Percentiles rank a stretch among this genome's conserved stretches.
phyloP scores from a whole-genome alignment of 2,113 vertebrate species.

The Callipepla californica region DNA sequence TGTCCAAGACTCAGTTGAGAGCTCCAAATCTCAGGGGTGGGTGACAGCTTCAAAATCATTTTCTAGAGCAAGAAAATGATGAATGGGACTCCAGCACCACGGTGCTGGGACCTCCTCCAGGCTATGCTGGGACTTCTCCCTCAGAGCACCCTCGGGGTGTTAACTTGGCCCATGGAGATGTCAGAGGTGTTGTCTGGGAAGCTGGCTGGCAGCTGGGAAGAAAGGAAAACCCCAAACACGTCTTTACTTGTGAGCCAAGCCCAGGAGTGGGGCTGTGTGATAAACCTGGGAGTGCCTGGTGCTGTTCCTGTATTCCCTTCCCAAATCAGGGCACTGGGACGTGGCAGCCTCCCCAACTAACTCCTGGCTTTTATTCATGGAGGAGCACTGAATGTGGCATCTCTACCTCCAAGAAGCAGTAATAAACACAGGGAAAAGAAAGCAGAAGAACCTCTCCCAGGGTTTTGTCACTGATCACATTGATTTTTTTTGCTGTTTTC shows the following conservation, averaged over 20 bases:
- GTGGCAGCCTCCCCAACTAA: not conserved
- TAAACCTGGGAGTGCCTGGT: not conserved
- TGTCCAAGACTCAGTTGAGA: not conserved
- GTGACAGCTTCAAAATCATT: not conserved
- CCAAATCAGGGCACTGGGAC: fast-evolving
- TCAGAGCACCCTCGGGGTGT: not conserved
- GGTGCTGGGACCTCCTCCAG: not conserved
- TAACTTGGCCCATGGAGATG: not conserved
- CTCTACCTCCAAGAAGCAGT: not conserved
- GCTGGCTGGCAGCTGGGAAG: not conserved
- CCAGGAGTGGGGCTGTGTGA: not conserved
- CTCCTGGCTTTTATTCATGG: not conserved
- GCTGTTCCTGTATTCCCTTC: not conserved
- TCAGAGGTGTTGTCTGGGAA: not conserved
- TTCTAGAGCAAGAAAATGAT: not conserved
- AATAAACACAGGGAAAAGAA: not conserved
- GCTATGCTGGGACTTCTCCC: not conserved
- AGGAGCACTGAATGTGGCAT: not conserved
- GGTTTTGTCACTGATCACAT: not conserved
- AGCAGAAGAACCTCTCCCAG: not conserved
- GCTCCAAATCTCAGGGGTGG: not conserved
- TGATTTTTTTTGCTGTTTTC: not conserved
- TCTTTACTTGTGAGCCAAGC: slow-evolving; percentile 2
- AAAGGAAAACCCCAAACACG: not conserved
- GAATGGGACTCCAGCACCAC: not conserved